phyloP scores from a whole-genome alignment of 2,888 invertebrate genomes.

The Phalangium opilio region DNA sequence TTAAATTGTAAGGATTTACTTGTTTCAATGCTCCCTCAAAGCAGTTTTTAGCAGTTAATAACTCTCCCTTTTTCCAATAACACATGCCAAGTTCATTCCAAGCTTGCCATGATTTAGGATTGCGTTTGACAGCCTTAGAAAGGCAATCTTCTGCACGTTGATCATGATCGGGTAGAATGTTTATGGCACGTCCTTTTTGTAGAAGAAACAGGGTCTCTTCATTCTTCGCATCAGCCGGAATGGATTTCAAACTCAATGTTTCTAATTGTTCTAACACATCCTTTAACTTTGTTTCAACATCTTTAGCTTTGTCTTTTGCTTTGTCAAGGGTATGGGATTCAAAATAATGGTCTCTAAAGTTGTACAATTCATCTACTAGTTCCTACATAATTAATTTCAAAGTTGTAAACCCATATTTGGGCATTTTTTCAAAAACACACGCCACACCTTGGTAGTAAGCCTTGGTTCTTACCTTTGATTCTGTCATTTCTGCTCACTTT shows the following conservation, averaged over 20 bases:
- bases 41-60: conserved; percentile 62
- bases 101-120: conserved; percentile 59
- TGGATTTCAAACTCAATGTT: neutral
- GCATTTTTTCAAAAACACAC: too few relatives aligned
- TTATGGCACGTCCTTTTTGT: conserved; percentile 56
- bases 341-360: conserved; percentile 61
- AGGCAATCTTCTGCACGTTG: conserved; percentile 54
- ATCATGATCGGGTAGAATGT: conserved; percentile 50
- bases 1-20: too few relatives aligned
- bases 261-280: conserved; percentile 46
- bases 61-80: conserved; percentile 70
- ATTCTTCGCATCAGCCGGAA: conserved; percentile 21
- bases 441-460: too few relatives aligned
- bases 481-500: too few relatives aligned
- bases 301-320: conserved; percentile 47
- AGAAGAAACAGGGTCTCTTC: conserved; percentile 43
- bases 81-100: conserved; percentile 83
- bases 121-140: conserved; percentile 67
- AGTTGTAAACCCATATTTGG: too few relatives aligned
- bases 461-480: too few relatives aligned
- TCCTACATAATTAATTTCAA: too few relatives aligned
- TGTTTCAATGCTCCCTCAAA: conserved; percentile 49
- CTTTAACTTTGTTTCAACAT: conserved; percentile 47
- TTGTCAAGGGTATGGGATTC: conserved; percentile 52
- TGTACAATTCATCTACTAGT: conserved; percentile 35